Percentiles rank a stretch among this genome's conserved stretches.
phyloP scores from a whole-genome alignment of 2,113 vertebrate genomes.

The Strix aluco region DNA sequence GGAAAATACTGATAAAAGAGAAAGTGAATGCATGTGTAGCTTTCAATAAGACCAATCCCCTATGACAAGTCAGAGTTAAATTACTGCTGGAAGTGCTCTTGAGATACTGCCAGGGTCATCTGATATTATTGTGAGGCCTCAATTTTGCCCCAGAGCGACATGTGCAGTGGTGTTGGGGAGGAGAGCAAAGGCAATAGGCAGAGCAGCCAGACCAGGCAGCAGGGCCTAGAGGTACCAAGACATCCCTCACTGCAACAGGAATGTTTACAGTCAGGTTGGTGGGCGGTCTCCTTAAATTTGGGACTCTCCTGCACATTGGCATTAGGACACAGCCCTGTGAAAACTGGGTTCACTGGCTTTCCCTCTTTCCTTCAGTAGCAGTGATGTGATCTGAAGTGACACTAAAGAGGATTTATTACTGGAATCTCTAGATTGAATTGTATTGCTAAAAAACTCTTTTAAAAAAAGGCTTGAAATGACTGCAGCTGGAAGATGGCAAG shows the following conservation, averaged over 20 bases:
- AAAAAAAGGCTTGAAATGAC: background rate
- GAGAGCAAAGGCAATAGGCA: background rate
- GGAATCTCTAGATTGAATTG: background rate
- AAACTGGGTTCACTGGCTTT: background rate
- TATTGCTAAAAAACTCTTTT: background rate
- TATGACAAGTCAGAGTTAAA: background rate
- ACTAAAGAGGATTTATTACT: background rate
- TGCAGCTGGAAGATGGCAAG: background rate
- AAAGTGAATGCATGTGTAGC: background rate
- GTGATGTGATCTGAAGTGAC: background rate
- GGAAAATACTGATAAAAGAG: background rate
- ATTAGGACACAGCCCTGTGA: background rate
- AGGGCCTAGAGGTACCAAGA: background rate
- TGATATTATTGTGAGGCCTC: background rate
- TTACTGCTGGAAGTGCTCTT: constrained; percentile 11
- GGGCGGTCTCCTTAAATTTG: background rate
- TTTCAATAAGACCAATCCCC: background rate
- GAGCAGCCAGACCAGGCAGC: background rate
- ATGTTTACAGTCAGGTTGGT: fast-evolving
- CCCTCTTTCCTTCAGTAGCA: background rate
- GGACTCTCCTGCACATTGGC: background rate
- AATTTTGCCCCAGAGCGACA: background rate
- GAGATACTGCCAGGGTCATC: background rate
- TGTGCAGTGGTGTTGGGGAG: fast-evolving
- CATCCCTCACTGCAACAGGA: background rate